Conservation (phyloP, 2,888 invertebrate species). For the Leucoma salicis region DNA sequence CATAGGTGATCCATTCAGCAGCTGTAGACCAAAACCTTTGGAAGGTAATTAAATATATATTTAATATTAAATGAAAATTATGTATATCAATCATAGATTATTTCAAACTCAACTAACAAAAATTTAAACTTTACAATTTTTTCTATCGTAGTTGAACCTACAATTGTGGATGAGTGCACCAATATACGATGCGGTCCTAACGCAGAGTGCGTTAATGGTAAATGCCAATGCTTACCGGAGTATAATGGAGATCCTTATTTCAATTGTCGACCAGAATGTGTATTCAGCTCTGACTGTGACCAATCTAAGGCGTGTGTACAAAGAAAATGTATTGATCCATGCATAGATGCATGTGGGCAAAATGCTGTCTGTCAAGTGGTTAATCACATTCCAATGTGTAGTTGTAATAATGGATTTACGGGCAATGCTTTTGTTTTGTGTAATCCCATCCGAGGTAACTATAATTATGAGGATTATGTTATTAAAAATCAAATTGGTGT, state of each 20-base stretch:
- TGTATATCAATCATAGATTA: too few species aligned
- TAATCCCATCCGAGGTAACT: conserved; percentile 81
- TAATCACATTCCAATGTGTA: conserved; percentile 86
- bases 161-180: conserved; percentile 83
- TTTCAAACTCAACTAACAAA: too few species aligned
- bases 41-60: conserved; percentile 73
- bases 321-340: conserved; percentile 89
- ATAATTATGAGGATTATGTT: not conserved
- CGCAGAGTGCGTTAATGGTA: conserved; percentile 84
- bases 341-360: conserved; percentile 86
- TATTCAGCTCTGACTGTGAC: conserved; percentile 88
- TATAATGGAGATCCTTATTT: conserved; percentile 89
- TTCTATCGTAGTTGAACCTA: conserved; percentile 55
- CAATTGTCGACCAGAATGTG: conserved; percentile 90
- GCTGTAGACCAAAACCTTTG: conserved; percentile 76
- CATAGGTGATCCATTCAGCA: conserved; percentile 88
- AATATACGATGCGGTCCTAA: conserved; percentile 87
- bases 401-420: conserved; percentile 84
- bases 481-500: not conserved
- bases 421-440: conserved; percentile 81
- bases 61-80: too few species aligned
- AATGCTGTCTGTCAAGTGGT: conserved; percentile 83
- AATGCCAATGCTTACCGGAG: conserved; percentile 87
- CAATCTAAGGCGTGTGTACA: conserved; percentile 86
- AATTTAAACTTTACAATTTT: too few species aligned